Conservation (phyloP, 2,888 invertebrate genomes). For the Patella pellucida region DNA sequence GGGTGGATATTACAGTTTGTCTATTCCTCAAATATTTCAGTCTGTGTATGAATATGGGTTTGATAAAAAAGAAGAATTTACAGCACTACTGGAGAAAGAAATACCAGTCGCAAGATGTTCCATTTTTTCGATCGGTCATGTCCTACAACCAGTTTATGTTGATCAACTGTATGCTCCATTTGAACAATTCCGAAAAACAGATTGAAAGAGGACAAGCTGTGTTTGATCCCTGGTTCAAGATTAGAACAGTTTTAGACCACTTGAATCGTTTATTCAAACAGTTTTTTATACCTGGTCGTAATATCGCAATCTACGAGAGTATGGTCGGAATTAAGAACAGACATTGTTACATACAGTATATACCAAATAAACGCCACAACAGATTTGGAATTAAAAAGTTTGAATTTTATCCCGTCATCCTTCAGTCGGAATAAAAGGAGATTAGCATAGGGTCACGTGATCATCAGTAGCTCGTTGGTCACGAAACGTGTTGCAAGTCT, state of each 20-base stretch:
- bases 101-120: background rate
- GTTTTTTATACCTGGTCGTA: conserved; percentile 13
- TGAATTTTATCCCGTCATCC: too few species aligned
- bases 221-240: conserved; percentile 29
- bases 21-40: too few species aligned
- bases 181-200: background rate
- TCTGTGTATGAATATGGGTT: background rate
- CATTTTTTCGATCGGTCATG: conserved; percentile 14
- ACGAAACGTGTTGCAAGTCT: too few species aligned
- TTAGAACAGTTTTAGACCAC: conserved; percentile 16
- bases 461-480: too few species aligned
- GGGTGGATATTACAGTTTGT: too few species aligned
- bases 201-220: conserved; percentile 13
- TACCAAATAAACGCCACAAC: conserved; percentile 25
- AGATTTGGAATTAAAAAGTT: conserved; percentile 28
- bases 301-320: background rate
- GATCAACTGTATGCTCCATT: conserved; percentile 15
- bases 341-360: conserved; percentile 20
- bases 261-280: conserved; percentile 18
- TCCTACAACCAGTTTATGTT: background rate
- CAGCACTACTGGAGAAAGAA: background rate
- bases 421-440: too few species aligned
- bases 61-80: conserved; percentile 1
- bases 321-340: conserved; percentile 30
- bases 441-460: too few species aligned